Base-by-base conservation (phyloP, 92 coral and sea anemone genomes). In the Porites cylindrica region DNA sequence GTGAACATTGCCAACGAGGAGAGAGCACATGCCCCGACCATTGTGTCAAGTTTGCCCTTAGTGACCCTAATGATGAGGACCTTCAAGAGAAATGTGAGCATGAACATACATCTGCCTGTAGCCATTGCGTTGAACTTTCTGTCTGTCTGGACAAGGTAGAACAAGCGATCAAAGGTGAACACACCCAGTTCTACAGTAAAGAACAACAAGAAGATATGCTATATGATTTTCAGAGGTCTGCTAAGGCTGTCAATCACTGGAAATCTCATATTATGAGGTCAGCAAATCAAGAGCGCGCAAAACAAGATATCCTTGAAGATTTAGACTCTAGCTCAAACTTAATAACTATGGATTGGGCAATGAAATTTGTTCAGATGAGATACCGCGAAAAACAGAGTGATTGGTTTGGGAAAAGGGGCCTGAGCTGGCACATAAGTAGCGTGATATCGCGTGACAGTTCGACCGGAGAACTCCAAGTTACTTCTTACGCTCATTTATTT, bases 261-360 rank as follows among this genome's bases (percentile, higher is more conserved):
- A 86, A 86, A 79, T 68, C 78, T 59, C 90, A 78, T 75, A 86
- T 79, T 68, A 59, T 86, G 77, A 62, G 90, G 26, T 86, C 90
- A 70, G 52, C 51, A 58, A 86, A 86, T 29, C 90, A 86, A 79
- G 90, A 86, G 29, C 62, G 54, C 18, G 89, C 89, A 66, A 85
- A 77, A 38, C 89, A 85, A 65, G 83, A 85, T 52, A n/a, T 78
- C 18, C 76, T 85, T 64, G 66, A 77, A 53, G 62, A 66, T 24
- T 72, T 85, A 69, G 74, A 85, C 76, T 24, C n/a, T 23, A 79
- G 71, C 71, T 79, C 83, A 65, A 68, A 65, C 16, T 68, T 79
- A 29, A 70, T 70, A 14, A 70, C 20, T 70, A 70, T 70, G 75
- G 75, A 78, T 78, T 78, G 82, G 66, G 69, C 83, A 18, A 79